A percentile compares a stretch with the other conserved stretches of the same genome.
Evolutionary conservation across 2,113 vertebrate species (phyloP).

Genomic region (Sphyrna mokarran): DNA sequence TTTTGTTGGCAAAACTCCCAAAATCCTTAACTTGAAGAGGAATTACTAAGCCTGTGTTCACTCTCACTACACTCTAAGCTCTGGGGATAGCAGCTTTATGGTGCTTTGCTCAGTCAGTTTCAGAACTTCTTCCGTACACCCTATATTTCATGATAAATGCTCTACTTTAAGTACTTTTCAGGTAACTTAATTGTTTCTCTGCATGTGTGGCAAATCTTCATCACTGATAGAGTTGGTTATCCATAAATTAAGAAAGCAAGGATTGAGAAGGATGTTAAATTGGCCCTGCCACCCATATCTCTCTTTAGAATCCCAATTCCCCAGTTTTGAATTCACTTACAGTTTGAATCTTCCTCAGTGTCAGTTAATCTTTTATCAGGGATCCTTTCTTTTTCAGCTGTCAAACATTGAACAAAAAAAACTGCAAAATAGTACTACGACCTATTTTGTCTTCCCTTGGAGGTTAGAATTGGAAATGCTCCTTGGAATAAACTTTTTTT

Average conservation of each 20-base stretch:
- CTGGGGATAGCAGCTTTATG: background rate
- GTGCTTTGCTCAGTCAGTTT: background rate
- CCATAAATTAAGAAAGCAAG: background rate
- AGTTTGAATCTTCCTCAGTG: background rate
- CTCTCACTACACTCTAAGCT: background rate
- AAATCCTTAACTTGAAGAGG: background rate
- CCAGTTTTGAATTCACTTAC: background rate
- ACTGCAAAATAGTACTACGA: background rate
- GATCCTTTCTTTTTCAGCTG: background rate
- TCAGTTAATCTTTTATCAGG: background rate
- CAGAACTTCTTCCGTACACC: background rate
- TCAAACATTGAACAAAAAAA: background rate
- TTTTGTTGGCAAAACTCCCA: background rate
- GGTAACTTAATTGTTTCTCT: background rate
- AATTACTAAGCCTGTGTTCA: constrained; percentile 1
- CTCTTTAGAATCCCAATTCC: background rate
- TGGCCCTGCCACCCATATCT: background rate
- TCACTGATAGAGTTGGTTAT: background rate
- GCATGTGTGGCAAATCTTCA: background rate
- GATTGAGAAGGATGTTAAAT: background rate
- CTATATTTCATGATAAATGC: background rate
- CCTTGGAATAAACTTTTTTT: background rate
- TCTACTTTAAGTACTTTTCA: background rate
- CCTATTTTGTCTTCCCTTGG: background rate
- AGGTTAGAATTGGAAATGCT: constrained; percentile 1